Evolutionary conservation across 2,797 vertebrate species (phyloP).

Genomic region (Ispidina lecontei): DNA sequence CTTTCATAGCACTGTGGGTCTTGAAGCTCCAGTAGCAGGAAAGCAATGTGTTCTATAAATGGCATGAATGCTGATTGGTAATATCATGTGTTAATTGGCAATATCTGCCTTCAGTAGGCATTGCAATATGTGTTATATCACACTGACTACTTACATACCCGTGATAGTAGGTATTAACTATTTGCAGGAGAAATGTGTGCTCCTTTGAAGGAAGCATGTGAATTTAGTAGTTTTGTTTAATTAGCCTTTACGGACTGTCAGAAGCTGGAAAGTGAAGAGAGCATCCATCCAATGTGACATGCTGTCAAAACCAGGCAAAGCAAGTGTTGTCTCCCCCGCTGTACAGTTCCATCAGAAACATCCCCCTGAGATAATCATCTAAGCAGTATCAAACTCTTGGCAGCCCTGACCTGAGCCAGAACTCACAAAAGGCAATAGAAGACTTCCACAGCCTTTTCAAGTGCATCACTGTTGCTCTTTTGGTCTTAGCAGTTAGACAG

Average conservation of each 20-base stretch:
- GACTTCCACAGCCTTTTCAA: background rate
- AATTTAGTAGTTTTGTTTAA: conserved; percentile 69
- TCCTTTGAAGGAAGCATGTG: conserved; percentile 54
- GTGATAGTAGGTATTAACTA: conserved; percentile 68
- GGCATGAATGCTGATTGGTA: conserved; percentile 51
- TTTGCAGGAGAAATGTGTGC: conserved; percentile 52
- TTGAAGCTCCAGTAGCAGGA: conserved; percentile 43
- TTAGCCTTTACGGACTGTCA: conserved; percentile 70
- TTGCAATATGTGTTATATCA: conserved; percentile 68
- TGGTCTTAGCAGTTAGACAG: background rate
- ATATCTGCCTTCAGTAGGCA: conserved; percentile 72
- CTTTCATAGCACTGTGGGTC: conserved; percentile 8
- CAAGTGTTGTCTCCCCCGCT: conserved; percentile 32
- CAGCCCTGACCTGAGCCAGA: conserved; percentile 15
- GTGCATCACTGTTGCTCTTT: background rate
- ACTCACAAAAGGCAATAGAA: conserved; percentile 6
- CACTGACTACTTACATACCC: conserved; percentile 54
- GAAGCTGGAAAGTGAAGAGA: conserved; percentile 58
- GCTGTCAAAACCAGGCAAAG: conserved; percentile 73
- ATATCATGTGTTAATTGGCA: conserved; percentile 74
- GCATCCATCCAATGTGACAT: conserved; percentile 68
- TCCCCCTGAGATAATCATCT: conserved; percentile 61
- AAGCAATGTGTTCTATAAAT: conserved; percentile 64
- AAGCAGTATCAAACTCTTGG: conserved; percentile 52
- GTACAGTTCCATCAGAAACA: conserved; percentile 41